Conservation (phyloP, 2,888 invertebrate genomes). For the Cheiracanthium punctorium region DNA sequence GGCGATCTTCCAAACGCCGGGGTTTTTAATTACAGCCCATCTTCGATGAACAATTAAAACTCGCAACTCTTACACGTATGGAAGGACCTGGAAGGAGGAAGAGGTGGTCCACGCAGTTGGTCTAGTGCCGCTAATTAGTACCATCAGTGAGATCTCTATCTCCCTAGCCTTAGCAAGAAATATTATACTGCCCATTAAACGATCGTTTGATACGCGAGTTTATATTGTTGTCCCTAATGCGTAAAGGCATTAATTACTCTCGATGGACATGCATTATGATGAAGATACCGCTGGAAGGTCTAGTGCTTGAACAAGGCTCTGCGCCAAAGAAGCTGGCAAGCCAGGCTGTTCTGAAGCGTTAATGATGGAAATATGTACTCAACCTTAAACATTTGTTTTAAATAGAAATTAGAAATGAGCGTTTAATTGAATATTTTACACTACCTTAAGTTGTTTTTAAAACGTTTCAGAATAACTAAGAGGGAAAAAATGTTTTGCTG, state of each 20-base stretch:
- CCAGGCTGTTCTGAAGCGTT: too few species aligned
- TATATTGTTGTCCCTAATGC: constrained; percentile 14
- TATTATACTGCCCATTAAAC: constrained; percentile 12
- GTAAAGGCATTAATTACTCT: constrained; percentile 12
- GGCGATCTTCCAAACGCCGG: neutral
- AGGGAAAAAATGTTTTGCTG: too few species aligned
- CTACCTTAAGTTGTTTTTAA: too few species aligned
- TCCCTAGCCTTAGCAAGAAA: neutral
- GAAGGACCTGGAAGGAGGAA: neutral
- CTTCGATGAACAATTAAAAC: constrained; percentile 34
- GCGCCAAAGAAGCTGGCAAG: too few species aligned
- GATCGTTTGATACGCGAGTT: constrained; percentile 11
- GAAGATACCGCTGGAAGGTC: neutral
- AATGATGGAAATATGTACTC: too few species aligned
- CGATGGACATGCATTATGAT: neutral
- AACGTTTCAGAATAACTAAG: too few species aligned
- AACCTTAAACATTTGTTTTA: too few species aligned
- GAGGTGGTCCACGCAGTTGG: neutral
- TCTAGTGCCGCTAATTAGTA: constrained; percentile 15
- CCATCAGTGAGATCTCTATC: constrained; percentile 22
- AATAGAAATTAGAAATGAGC: too few species aligned
- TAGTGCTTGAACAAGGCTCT: too few species aligned
- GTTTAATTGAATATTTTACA: too few species aligned
- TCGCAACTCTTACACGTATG: neutral
- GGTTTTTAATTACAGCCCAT: constrained; percentile 20